phyloP scores from a whole-genome alignment of 53 echinoderm and acorn worm genomes.

The Apostichopus leukothele region DNA sequence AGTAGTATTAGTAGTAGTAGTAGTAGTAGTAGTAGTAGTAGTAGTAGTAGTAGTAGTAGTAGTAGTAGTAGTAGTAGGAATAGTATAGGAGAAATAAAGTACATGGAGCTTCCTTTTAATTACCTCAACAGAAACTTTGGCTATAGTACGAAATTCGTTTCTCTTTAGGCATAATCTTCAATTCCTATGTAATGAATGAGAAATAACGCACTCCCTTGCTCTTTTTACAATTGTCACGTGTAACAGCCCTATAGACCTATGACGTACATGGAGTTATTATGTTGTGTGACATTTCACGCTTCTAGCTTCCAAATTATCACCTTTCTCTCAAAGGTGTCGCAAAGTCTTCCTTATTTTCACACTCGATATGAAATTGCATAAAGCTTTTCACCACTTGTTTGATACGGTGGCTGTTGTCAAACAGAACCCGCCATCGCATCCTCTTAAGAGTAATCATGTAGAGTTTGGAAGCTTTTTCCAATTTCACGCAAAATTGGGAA shows the following conservation, averaged over 20 bases:
- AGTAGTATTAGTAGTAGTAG: constrained; percentile 30
- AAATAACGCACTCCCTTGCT: no score
- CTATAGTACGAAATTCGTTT: no score
- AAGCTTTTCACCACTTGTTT: not conserved
- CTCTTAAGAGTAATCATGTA: not conserved
- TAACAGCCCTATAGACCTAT: not conserved
- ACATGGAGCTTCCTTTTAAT: no score
- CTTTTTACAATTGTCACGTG: no score
- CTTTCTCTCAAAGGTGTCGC: not conserved
- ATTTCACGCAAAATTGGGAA: not conserved
- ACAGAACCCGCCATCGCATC: not conserved
- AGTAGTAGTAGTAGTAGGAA: constrained; percentile 1
- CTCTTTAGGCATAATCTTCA: no score
- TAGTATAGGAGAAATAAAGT: no score
- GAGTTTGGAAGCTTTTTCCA: not conserved
- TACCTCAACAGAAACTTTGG: no score
- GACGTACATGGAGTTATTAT: constrained; percentile 1
- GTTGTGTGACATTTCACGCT: constrained; percentile 10
- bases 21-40: constrained; percentile 45
- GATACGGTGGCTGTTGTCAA: not conserved
- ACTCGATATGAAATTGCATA: not conserved
- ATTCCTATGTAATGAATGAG: no score
- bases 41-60: constrained; percentile 42
- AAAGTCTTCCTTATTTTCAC: not conserved
- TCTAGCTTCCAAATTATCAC: not conserved